Evolutionary conservation across 1,140 invertebrate species (phyloP).

Genomic region (Leptinotarsa lineolata): DNA sequence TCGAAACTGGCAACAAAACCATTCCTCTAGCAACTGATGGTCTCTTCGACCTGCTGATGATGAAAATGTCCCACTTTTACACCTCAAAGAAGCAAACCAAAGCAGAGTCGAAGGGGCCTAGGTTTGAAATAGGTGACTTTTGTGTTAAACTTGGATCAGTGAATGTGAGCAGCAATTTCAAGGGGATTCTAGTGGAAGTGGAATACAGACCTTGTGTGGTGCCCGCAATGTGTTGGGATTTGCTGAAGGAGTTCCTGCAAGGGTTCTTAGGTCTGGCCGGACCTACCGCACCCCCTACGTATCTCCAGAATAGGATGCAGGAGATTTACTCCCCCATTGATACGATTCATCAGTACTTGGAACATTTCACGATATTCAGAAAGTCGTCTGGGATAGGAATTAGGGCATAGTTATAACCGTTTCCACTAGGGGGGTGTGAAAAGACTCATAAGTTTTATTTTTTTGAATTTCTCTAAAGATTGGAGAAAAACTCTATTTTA

Average conservation of each 20-base stretch:
- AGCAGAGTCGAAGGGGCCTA: conserved; percentile 86
- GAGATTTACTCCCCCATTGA: conserved; percentile 88
- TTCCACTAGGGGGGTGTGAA: background rate
- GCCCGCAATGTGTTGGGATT: conserved; percentile 85
- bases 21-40: conserved; percentile 87
- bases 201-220: conserved; percentile 92
- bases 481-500: too few species aligned
- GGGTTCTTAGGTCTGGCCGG: conserved; percentile 83
- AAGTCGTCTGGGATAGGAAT: conserved; percentile 64
- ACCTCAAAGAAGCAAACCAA: conserved; percentile 86
- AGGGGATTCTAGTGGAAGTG: conserved; percentile 92
- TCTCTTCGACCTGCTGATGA: conserved; percentile 88
- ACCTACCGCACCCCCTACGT: conserved; percentile 65
- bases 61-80: conserved; percentile 86
- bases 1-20: conserved; percentile 84
- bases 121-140: conserved; percentile 93
- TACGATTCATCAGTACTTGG: conserved; percentile 92
- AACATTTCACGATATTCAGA: conserved; percentile 88
- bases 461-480: too few species aligned
- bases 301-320: conserved; percentile 77
- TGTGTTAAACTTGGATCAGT: conserved; percentile 92
- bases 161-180: conserved; percentile 90
- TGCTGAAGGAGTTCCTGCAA: conserved; percentile 91
- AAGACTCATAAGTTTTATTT: background rate
- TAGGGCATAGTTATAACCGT: conserved; percentile 25